Conservation (phyloP, 2,113 vertebrate genomes). For the Oryzias javanicus region DNA sequence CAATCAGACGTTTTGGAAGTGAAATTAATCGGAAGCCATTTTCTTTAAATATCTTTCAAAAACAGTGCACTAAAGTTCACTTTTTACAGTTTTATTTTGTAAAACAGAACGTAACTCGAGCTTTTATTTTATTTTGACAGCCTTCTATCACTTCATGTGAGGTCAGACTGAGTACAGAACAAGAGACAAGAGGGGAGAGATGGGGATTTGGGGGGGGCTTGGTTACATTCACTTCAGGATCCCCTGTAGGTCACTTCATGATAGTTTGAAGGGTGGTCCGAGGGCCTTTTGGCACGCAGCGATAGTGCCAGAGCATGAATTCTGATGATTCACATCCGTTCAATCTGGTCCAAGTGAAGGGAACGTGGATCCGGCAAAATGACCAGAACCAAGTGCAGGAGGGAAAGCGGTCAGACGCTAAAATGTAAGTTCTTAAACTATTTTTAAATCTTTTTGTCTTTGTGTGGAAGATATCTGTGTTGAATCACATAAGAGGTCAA, state of each 20-base stretch:
- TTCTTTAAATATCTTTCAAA: no score
- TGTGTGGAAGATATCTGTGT: no score
- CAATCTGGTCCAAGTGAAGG: slow-evolving; percentile 42
- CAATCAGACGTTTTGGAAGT: no score
- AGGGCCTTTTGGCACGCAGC: background rate
- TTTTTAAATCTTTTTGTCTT: background rate
- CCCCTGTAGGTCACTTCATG: background rate
- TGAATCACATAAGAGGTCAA: no score
- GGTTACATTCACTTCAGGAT: background rate
- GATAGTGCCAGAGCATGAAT: slow-evolving; percentile 5
- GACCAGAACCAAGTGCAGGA: background rate
- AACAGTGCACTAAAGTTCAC: no score
- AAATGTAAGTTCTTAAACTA: slow-evolving; percentile 47
- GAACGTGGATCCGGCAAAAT: slow-evolving; percentile 40
- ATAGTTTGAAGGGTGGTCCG: background rate
- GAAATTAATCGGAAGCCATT: no score
- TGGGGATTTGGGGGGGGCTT: background rate
- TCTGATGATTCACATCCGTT: slow-evolving; percentile 24
- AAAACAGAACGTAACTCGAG: no score
- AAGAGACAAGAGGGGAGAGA: no score
- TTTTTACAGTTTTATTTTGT: no score
- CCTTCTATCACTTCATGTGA: no score
- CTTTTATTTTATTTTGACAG: no score
- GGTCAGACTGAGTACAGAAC: no score
- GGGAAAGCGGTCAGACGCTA: slow-evolving; percentile 49